Evolutionary conservation across 2,888 invertebrate genomes (phyloP).

Genomic region (Apodemia duryi): DNA sequence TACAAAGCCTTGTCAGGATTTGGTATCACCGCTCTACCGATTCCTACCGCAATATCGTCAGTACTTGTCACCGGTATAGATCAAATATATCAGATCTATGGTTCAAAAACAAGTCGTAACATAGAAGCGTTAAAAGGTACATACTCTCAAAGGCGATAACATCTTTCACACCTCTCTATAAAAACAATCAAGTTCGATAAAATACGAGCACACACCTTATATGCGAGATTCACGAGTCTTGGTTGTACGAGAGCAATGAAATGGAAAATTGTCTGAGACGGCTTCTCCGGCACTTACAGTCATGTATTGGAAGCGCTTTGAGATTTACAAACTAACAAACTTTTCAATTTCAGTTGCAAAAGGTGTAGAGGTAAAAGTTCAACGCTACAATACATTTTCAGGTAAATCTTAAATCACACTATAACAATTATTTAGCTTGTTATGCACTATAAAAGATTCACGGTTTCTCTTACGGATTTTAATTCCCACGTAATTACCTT

Average conservation of each 20-base stretch:
- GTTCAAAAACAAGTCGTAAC: neutral
- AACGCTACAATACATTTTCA: too few relatives aligned
- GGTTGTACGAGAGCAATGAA: slow-evolving; percentile 34
- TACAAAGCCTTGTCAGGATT: too few relatives aligned
- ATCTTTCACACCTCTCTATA: slow-evolving; percentile 23
- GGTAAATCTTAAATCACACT: too few relatives aligned
- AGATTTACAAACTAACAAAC: slow-evolving; percentile 25
- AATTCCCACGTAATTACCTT: too few relatives aligned
- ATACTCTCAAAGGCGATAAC: slow-evolving; percentile 4
- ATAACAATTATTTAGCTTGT: too few relatives aligned
- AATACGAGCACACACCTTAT: slow-evolving; percentile 19
- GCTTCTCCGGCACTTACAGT: slow-evolving; percentile 24
- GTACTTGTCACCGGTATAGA: too few relatives aligned
- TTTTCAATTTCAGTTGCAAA: slow-evolving; percentile 23
- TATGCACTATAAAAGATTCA: too few relatives aligned
- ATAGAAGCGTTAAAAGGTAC: neutral
- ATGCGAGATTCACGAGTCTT: slow-evolving; percentile 25
- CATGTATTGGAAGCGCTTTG: neutral
- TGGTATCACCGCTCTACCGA: too few relatives aligned
- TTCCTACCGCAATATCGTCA: too few relatives aligned
- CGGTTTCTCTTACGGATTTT: too few relatives aligned
- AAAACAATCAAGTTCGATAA: slow-evolving; percentile 25
- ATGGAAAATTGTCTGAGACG: slow-evolving; percentile 43
- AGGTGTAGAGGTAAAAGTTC: too few relatives aligned
- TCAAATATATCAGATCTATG: too few relatives aligned